phyloP scores from a whole-genome alignment of 2,888 invertebrate species.

The Parnassius mnemosyne region DNA sequence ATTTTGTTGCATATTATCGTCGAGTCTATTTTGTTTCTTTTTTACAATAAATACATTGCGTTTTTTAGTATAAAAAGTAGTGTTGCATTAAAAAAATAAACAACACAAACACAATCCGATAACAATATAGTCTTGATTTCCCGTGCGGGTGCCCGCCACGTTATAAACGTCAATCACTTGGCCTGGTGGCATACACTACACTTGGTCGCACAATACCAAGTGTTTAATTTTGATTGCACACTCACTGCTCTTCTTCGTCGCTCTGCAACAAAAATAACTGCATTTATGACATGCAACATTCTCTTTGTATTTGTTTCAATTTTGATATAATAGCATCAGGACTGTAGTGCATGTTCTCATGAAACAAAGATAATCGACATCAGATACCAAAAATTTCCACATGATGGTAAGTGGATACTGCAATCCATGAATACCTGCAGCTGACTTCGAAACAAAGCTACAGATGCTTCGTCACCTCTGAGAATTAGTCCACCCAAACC shows the following conservation, averaged over 20 bases:
- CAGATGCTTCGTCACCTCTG: too few species aligned
- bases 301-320: too few species aligned
- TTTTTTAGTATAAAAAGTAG: conserved; percentile 73
- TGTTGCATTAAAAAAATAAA: conserved; percentile 64
- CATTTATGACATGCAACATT: not conserved
- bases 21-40: conserved; percentile 72
- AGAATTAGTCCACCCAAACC: conserved; percentile 21
- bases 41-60: conserved; percentile 76
- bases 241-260: conserved; percentile 54
- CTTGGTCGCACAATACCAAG: conserved; percentile 49
- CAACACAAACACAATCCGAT: conserved; percentile 65
- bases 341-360: too few species aligned
- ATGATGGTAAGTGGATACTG: too few species aligned
- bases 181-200: conserved; percentile 51
- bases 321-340: too few species aligned
- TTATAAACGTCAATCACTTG: conserved; percentile 56
- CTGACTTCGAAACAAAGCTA: too few species aligned
- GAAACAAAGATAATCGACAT: too few species aligned
- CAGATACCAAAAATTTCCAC: too few species aligned
- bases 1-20: conserved; percentile 68
- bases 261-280: conserved; percentile 45
- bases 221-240: conserved; percentile 64
- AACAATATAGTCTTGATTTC: conserved; percentile 63
- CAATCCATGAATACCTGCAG: too few species aligned
- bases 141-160: conserved; percentile 49